Percentiles rank a stretch among this genome's conserved stretches.
Evolutionary conservation across 1,140 invertebrate genomes (phyloP).

Genomic region (Cyrtorhinus lividipennis): DNA sequence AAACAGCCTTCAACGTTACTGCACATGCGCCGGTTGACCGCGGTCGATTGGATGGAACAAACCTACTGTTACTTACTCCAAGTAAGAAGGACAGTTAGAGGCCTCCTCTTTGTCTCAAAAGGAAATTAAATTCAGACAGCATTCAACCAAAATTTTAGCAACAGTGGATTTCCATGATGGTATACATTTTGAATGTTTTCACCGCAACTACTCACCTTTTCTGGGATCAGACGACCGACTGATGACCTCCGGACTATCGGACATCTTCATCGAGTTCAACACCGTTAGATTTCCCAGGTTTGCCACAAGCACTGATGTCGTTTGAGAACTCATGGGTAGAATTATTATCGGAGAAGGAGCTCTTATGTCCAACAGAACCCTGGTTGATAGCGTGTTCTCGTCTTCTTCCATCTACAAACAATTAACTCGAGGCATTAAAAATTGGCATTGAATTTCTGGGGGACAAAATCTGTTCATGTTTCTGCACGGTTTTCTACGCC

Average conservation of each 20-base stretch:
- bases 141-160: no score
- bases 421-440: not conserved
- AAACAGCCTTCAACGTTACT: no score
- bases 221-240: constrained; percentile 29
- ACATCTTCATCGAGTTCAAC: constrained; percentile 53
- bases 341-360: constrained; percentile 73
- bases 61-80: no score
- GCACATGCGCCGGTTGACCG: no score
- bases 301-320: constrained; percentile 58
- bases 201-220: constrained; percentile 18
- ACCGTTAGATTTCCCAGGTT: constrained; percentile 69
- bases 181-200: no score
- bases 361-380: constrained; percentile 51
- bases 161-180: no score
- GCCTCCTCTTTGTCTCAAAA: no score
- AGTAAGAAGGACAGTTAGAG: no score
- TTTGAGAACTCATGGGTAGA: constrained; percentile 69
- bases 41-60: no score
- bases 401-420: constrained; percentile 23
- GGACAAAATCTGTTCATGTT: no score
- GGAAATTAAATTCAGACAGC: no score
- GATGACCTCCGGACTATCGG: constrained; percentile 40
- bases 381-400: constrained; percentile 22
- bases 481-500: no score
- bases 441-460: not conserved